These are phyloP conservation scores for Chaenocephalus aceratus DNA, from an alignment of 2,113 vertebrate genomes.

Conservation along the genomic window DNA sequence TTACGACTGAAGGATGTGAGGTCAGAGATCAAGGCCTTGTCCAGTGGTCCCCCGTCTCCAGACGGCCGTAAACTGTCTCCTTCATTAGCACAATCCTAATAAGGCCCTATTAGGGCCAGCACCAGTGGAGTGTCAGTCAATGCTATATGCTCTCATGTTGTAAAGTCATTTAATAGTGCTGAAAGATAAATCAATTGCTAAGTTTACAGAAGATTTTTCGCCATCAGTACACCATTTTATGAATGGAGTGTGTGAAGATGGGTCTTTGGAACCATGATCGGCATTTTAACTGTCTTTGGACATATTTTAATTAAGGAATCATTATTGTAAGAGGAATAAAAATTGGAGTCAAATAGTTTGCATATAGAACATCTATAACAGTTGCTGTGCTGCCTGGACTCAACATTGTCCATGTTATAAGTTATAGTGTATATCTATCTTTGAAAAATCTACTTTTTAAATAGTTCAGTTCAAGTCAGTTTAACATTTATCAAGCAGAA, in stretches of 20 bases:
- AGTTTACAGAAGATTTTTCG: not conserved
- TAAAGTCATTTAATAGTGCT: not conserved
- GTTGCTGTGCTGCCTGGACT: no score
- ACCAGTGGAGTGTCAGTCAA: not conserved
- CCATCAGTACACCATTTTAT: not conserved
- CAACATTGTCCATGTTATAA: not conserved
- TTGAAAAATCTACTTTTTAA: no score
- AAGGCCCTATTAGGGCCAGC: conserved; percentile 28
- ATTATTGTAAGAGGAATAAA: not conserved
- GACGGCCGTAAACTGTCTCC: conserved; percentile 47
- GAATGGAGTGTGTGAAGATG: not conserved
- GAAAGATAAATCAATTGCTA: not conserved
- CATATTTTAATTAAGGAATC: not conserved
- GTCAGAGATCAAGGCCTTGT: conserved; percentile 66
- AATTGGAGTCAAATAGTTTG: no score
- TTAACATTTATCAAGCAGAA: not conserved
- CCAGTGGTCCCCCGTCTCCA: conserved; percentile 30
- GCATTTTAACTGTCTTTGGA: not conserved
- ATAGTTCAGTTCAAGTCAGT: not conserved
- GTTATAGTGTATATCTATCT: not conserved
- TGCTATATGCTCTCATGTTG: not conserved
- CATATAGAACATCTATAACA: no score
- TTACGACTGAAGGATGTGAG: conserved; percentile 49
- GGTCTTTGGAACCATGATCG: not conserved
- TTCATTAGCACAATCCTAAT: conserved; percentile 33